Evolutionary conservation across 1,140 invertebrate species (phyloP).

Genomic region (Heliothis subflexa): DNA sequence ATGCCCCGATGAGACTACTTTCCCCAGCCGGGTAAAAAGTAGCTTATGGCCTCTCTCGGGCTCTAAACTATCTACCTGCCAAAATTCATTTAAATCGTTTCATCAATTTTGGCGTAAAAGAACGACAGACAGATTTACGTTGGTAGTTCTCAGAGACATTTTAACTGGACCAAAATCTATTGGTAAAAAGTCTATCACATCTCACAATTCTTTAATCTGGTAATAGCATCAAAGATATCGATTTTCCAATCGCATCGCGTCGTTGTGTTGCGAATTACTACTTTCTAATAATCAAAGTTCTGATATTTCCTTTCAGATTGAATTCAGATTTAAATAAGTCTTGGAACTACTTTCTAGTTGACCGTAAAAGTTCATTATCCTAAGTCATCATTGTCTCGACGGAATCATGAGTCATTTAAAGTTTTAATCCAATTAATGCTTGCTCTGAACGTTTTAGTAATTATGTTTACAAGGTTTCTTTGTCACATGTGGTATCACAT

Average conservation of each 20-base stretch:
- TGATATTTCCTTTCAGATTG: conserved; percentile 2
- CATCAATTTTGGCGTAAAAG: too few species aligned
- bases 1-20: too few species aligned
- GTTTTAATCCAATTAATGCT: conserved; percentile 25
- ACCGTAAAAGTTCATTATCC: conserved; percentile 17
- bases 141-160: too few species aligned
- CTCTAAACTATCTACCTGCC: too few species aligned
- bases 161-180: too few species aligned
- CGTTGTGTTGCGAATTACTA: background rate
- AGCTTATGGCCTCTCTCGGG: too few species aligned
- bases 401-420: conserved; percentile 12
- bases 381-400: conserved; percentile 1
- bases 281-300: conserved; percentile 17
- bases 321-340: background rate
- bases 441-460: conserved; percentile 12
- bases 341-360: conserved; percentile 10
- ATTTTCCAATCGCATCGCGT: background rate
- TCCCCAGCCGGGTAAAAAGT: too few species aligned
- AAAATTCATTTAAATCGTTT: too few species aligned
- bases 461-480: conserved; percentile 28
- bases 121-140: too few species aligned
- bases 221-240: too few species aligned
- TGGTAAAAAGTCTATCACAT: too few species aligned
- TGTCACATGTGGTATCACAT: conserved; percentile 25
- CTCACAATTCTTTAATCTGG: too few species aligned